phyloP scores from a whole-genome alignment of 53 echinoderm and acorn worm species.

The Arbacia lixula region DNA sequence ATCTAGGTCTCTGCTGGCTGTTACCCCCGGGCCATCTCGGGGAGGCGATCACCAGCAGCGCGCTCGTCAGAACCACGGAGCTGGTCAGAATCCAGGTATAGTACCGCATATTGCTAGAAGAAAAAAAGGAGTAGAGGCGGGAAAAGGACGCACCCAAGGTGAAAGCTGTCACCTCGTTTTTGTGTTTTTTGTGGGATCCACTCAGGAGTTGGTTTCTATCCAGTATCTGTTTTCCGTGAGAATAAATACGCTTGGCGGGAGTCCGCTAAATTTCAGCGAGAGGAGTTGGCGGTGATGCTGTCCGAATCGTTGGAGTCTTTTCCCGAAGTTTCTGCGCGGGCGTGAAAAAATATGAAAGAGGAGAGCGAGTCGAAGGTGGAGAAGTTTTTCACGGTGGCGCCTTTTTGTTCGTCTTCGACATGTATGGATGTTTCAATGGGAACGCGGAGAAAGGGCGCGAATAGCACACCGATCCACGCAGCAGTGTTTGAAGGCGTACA shows the following conservation, averaged over 20 bases:
- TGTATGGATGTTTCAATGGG: slow-evolving; percentile 19
- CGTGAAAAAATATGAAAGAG: too few relatives aligned
- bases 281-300: background rate
- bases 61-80: slow-evolving; percentile 41
- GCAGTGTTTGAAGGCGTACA: background rate
- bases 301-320: background rate
- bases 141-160: background rate
- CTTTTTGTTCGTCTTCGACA: background rate
- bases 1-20: slow-evolving; percentile 40
- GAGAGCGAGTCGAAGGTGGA: background rate
- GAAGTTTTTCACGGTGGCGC: slow-evolving; percentile 15
- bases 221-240: background rate
- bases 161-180: background rate
- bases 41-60: slow-evolving; percentile 36
- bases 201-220: background rate
- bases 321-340: slow-evolving; percentile 30
- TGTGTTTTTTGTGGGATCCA: background rate
- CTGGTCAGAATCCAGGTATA: slow-evolving; percentile 34
- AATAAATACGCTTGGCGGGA: background rate
- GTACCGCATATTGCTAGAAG: slow-evolving; percentile 39
- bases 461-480: slow-evolving; percentile 33
- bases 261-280: slow-evolving; percentile 5
- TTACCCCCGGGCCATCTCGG: slow-evolving; percentile 46
- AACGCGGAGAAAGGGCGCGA: background rate
- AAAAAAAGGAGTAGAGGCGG: background rate